Evolutionary conservation across 2,113 vertebrate genomes (phyloP).

Genomic region (Ailuropoda melanoleuca): DNA sequence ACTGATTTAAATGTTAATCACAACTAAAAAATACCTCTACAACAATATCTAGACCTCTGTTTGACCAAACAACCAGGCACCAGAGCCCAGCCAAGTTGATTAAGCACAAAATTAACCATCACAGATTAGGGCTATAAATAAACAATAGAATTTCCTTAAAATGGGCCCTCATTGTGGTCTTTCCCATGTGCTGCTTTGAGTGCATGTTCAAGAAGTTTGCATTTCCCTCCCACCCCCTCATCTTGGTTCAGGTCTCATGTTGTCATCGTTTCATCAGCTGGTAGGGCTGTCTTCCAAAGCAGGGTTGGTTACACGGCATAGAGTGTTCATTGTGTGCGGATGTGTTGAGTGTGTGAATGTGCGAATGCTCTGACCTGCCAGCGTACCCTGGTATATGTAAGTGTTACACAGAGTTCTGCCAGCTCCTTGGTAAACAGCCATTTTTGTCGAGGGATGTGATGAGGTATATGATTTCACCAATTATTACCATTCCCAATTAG

Average conservation of each 20-base stretch:
- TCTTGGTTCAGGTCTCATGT: conserved; percentile 20
- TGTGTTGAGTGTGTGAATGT: conserved; percentile 30
- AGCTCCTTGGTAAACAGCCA: conserved; percentile 62
- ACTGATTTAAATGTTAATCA: not conserved
- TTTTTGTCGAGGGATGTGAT: conserved; percentile 59
- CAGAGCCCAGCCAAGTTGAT: not conserved
- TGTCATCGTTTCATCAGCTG: conserved; percentile 66
- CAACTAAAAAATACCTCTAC: not conserved
- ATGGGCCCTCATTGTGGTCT: not conserved
- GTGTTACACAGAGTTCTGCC: conserved; percentile 43
- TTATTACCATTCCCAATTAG: conserved; percentile 65
- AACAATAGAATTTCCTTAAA: not conserved
- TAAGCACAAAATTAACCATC: not conserved
- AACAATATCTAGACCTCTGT: not conserved
- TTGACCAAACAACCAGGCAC: not conserved
- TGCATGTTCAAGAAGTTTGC: not conserved
- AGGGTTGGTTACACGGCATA: conserved; percentile 22
- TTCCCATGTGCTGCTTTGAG: conserved; percentile 22
- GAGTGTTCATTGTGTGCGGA: conserved; percentile 68
- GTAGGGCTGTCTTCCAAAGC: conserved; percentile 68
- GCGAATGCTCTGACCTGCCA: conserved; percentile 54
- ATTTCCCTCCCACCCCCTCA: not conserved
- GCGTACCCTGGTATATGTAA: not conserved
- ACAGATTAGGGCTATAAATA: not conserved
- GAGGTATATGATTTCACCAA: conserved; percentile 59